Percentiles rank a stretch among this genome's conserved stretches.
Conservation (phyloP, 2,888 invertebrate genomes). For the Sylvicola cinctus region DNA sequence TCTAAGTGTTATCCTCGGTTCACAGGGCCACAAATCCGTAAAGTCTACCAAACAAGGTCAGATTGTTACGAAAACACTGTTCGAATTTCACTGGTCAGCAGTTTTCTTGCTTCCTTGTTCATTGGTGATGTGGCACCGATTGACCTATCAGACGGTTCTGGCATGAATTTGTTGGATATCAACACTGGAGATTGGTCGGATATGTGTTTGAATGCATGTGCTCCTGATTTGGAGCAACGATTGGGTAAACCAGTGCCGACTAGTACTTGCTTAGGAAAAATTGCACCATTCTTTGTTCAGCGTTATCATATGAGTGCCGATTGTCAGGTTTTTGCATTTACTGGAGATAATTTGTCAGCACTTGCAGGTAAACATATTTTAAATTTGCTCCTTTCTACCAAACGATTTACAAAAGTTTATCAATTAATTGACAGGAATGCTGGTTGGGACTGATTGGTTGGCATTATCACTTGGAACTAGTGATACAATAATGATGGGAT, state of each 20-base stretch:
- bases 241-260: conserved; percentile 57
- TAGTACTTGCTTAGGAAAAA: conserved; percentile 42
- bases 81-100: conserved; percentile 81
- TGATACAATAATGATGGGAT: conserved; percentile 71
- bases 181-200: conserved; percentile 54
- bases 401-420: neutral
- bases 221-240: conserved; percentile 48
- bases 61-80: conserved; percentile 56
- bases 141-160: conserved; percentile 82
- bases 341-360: conserved; percentile 88
- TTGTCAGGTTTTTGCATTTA: conserved; percentile 73
- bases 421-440: conserved; percentile 47
- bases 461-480: conserved; percentile 85
- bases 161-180: conserved; percentile 89
- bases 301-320: conserved; percentile 64
- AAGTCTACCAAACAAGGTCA: conserved; percentile 50
- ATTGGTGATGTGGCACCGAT: conserved; percentile 76
- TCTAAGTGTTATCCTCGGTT: conserved; percentile 35
- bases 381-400: conserved; percentile 3
- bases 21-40: conserved; percentile 85
- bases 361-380: conserved; percentile 41
- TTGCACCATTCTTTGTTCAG: conserved; percentile 63
- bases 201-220: conserved; percentile 53
- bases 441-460: conserved; percentile 58
- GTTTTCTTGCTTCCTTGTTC: conserved; percentile 76